Evolutionary conservation across 2,113 vertebrate species (phyloP), one percentile per base, ranked within the genome.

Genomic region (Lampris megalopsis): DNA sequence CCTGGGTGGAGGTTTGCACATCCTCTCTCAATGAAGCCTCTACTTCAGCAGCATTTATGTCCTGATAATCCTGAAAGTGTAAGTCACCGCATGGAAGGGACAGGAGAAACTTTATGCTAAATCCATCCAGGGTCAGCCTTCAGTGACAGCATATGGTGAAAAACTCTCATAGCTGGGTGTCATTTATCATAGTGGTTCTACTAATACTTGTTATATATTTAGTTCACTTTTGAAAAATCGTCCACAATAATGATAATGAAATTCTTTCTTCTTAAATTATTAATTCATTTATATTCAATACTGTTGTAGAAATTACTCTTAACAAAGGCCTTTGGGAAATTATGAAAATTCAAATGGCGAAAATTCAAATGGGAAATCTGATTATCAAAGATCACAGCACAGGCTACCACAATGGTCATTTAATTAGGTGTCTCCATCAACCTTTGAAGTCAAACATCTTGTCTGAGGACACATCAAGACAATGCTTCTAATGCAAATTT

Each of bases 391-490:
- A 79, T 57, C 75, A 78, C 84, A 85, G 73, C 78, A 36, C 68
- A 52, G 41, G 45, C 24, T 84, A 38, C 82, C 77, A 75, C 77
- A 87, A 89, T 86, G 64, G 68, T 67, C 41, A 38, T 74, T 71
- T 79, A 70, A 89, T 89, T 63, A 82, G 82, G 88, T 75, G 81
- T 77, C 77, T 38, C 77, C 86, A 85, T 91, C 89, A 87, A 84
- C 82, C 85, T 92, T 91, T 92, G 90, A 94, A 90, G 88, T 87
- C 78, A 85, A 91, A 75, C 63, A 85, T 81, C 65, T 87, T 90
- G 91, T 78, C 77, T 52, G 66, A 77, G 73, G 57, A 53, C 9
- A 6, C 68, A 85, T 69, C 71, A 38, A 82, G 65, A 57, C 68
- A 75, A 57, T 83, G 42, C 38, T 72, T 78, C 5, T 49, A 79